Evolutionary conservation across 2,888 invertebrate genomes (phyloP).

Genomic region (Pelosia muscerda): DNA sequence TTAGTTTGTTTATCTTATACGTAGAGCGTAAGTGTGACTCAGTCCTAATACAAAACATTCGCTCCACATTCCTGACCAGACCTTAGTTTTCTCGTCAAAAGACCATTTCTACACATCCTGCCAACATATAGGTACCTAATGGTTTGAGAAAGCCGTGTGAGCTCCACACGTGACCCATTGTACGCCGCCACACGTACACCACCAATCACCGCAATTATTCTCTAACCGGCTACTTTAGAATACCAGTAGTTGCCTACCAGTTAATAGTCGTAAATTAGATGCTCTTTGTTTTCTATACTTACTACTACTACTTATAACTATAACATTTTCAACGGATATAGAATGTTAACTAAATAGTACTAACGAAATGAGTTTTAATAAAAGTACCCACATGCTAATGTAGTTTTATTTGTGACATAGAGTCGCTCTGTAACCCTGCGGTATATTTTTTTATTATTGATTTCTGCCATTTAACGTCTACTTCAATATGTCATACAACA

Average conservation of each 20-base stretch:
- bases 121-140: slow-evolving; percentile 60
- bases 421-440: too few relatives aligned
- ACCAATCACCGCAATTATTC: slow-evolving; percentile 71
- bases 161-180: slow-evolving; percentile 71
- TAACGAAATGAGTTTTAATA: neutral
- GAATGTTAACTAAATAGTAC: neutral
- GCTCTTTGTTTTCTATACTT: slow-evolving; percentile 19
- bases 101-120: slow-evolving; percentile 68
- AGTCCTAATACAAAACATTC: slow-evolving; percentile 11
- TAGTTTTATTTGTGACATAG: too few relatives aligned
- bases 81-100: slow-evolving; percentile 51
- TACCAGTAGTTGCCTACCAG: slow-evolving; percentile 40
- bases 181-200: slow-evolving; percentile 62
- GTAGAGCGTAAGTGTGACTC: neutral
- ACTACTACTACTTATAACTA: too few relatives aligned
- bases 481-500: too few relatives aligned
- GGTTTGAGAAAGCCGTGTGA: slow-evolving; percentile 80
- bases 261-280: slow-evolving; percentile 25
- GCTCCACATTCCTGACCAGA: slow-evolving; percentile 38
- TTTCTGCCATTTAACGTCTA: too few relatives aligned
- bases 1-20: neutral
- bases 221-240: slow-evolving; percentile 60
- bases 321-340: neutral
- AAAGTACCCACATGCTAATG: neutral
- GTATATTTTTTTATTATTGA: too few relatives aligned